Base-by-base conservation (phyloP, 2,888 invertebrate genomes). In the Synanthedon myopaeformis region DNA sequence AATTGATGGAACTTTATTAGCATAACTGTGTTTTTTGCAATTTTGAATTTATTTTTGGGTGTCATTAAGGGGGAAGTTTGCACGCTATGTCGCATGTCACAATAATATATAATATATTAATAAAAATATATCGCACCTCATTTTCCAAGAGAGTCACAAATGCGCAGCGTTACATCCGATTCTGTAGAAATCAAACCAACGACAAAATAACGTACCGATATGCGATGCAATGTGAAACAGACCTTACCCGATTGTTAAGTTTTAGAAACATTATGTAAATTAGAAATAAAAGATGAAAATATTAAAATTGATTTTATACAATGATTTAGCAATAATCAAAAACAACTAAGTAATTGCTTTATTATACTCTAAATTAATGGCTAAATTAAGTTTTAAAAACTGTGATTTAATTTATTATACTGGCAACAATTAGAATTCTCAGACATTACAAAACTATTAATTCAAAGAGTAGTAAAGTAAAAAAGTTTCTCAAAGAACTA, bases 341-440 rank as follows among this genome's bases (percentile, higher is more conserved):
- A 72, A 72, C 66, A 73, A 58, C 17, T 23, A 13, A n/a, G n/a
- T n/a, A n/a, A 23, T 19, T 49, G 35, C 35, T 49, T 49, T 14
- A 67, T 72, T 69, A 70, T 61, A 65, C 62, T 48, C n/a, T 53
- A 54, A 55, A 59, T 52, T 59, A 57, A 59, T 65, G 65, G 70
- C 72, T 76, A 83, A 80, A 79, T 77, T 84, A 82, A 82, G 79
- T 67, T 78, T 76, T 71, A 77, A 77, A 35, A 82, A 77, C 86
- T 86, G 86, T 86, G 86, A 86, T 86, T 77, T 84, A 74, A 84
- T 84, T 86, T 85, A 84, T 84, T 85, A 35, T 35, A 71, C 79
- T 79, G 74, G 70, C 73, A 64, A 59, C 66, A 65, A 70, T 76
- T 74, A 66, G 69, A 66, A 69, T 60, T 59, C 67, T 60, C 61